Evolutionary conservation across 2,888 invertebrate genomes (phyloP), one percentile per base, ranked within the genome.

Genomic region (Ormyrus thymus): DNA sequence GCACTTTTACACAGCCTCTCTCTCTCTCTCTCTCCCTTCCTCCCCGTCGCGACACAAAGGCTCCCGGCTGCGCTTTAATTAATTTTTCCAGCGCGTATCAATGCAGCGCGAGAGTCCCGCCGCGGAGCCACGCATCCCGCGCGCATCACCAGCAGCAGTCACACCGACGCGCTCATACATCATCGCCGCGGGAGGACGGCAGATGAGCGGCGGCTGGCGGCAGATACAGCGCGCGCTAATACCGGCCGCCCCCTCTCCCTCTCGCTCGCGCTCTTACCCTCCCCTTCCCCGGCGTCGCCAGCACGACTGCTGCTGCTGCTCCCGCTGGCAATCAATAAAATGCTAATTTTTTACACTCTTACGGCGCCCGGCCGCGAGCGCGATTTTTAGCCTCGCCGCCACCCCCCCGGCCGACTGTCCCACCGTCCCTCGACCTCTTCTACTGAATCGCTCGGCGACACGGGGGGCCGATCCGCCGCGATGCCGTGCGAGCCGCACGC

Each of bases 301-400:
- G 11, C 46, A 10, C 11, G 71, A 10, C 70, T 48, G 53, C 29
- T 45, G 50, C 7, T 65, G 46, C 29, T 29, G 48, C 65, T 58
- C 50, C 75, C 50, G 29, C 15, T 84, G 85, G 87, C 85, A 89
- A 90, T 90, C 90, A 89, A 89, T 90, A 90, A 89, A 89, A 89
- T 88, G 89, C 89, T 89, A 89, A 90, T 89, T 89, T 88, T 89
- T 88, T 86, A 87, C 87, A 87, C 87, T 87, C 87, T 87, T 85
- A 84, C 84, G 8, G 59, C 48, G 5, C 15, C 11, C 45, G 50
- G 56, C 10, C 66, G 56, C 65, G 29, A 11, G 29, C 43, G 51
- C 11, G 29, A 29, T 29, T 29, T 29, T 29, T 29, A 29, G 29
- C 29, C 29, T 29, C 29, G 4, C 4, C 29, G 4, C 1, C 0